These are phyloP conservation scores for Sarcophaga carnaria DNA, from an alignment of 2,888 invertebrate species.

Conservation along the genomic window DNA sequence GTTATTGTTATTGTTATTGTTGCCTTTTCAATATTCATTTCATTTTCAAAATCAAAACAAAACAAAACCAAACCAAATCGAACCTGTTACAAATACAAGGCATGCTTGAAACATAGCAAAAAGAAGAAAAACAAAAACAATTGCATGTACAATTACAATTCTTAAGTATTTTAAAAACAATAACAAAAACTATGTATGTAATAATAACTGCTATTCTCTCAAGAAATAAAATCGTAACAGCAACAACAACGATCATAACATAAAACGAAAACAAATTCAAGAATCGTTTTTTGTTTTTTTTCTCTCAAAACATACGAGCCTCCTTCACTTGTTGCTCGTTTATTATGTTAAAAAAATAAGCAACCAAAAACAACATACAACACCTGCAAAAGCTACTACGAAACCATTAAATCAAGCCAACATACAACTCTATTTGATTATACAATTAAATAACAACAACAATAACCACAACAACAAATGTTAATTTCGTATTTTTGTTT, in stretches of 20 bases:
- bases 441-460: background rate
- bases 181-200: slow-evolving; percentile 40
- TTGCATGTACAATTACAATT: background rate
- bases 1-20: background rate
- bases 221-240: slow-evolving; percentile 54
- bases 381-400: slow-evolving; percentile 44
- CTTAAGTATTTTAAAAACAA: slow-evolving; percentile 59
- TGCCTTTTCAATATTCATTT: slow-evolving; percentile 7
- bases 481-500: background rate
- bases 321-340: slow-evolving; percentile 44
- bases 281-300: slow-evolving; percentile 22
- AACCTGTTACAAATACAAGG: slow-evolving; percentile 45
- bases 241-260: slow-evolving; percentile 55
- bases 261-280: background rate
- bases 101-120: background rate
- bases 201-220: slow-evolving; percentile 10
- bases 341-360: background rate
- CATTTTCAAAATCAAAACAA: slow-evolving; percentile 50
- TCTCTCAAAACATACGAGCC: slow-evolving; percentile 46
- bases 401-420: background rate
- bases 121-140: slow-evolving; percentile 37
- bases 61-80: slow-evolving; percentile 20
- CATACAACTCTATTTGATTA: background rate
- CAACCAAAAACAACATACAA: background rate
- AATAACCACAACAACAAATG: background rate